A percentile compares a stretch with the other conserved stretches of the same genome.
phyloP scores from a whole-genome alignment of 23 tunicate genomes.

The Clavelina lepadiformis region DNA sequence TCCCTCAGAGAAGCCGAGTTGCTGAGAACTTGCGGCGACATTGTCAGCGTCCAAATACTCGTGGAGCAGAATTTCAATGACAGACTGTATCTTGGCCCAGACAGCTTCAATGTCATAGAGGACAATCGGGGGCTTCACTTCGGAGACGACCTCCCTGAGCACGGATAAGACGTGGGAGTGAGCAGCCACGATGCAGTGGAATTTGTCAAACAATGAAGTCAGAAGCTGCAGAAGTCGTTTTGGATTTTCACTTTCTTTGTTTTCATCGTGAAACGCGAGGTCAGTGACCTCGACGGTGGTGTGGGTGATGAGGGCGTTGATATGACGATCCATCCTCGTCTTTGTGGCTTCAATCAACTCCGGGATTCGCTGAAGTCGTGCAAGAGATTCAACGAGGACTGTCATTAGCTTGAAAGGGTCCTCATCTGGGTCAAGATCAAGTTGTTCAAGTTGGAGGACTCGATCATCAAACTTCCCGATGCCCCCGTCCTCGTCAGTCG shows the following conservation, averaged over 20 bases:
- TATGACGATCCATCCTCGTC: conserved; percentile 75
- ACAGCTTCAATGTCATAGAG: conserved; percentile 81
- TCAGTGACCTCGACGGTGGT: conserved; percentile 90
- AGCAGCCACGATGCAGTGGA: conserved; percentile 64
- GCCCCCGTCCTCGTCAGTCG: conserved; percentile 16
- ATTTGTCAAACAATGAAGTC: conserved; percentile 66
- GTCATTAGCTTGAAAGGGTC: conserved; percentile 71
- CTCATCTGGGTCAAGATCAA: conserved; percentile 48
- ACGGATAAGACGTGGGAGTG: conserved; percentile 51
- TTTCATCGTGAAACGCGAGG: conserved; percentile 48
- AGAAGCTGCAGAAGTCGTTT: conserved; percentile 72
- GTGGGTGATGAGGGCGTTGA: conserved; percentile 77
- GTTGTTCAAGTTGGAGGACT: conserved; percentile 49
- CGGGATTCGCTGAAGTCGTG: conserved; percentile 48
- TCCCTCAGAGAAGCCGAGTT: conserved; percentile 53
- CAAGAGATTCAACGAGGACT: conserved; percentile 63
- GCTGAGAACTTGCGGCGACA: conserved; percentile 54
- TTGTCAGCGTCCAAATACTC: conserved; percentile 96
- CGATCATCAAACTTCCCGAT: conserved; percentile 49
- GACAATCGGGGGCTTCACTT: conserved; percentile 1
- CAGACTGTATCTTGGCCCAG: conserved; percentile 92
- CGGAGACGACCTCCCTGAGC: conserved; percentile 14
- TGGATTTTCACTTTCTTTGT: conserved; percentile 56
- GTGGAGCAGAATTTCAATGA: conserved; percentile 57
- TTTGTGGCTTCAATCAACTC: conserved; percentile 71